Evolutionary conservation across 2,113 vertebrate genomes (phyloP).

Genomic region (Coturnix japonica): DNA sequence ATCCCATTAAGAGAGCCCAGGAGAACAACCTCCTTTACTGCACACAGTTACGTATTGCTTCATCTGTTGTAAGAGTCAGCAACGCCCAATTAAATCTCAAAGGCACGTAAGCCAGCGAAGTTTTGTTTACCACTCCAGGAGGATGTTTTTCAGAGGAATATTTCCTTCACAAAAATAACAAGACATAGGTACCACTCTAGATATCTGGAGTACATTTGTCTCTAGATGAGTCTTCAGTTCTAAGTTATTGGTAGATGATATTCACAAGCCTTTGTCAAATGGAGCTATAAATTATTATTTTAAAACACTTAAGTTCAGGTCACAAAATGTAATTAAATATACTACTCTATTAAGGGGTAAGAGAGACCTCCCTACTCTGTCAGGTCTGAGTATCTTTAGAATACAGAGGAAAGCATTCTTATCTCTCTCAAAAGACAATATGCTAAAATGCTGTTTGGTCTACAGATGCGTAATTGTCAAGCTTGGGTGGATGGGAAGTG

Average conservation of each 20-base stretch:
- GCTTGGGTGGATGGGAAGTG: not conserved
- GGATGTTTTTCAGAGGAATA: not conserved
- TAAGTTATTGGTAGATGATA: not conserved
- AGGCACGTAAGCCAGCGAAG: not conserved
- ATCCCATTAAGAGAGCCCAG: not conserved
- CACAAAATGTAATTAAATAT: not conserved
- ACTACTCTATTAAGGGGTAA: not conserved
- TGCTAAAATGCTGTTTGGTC: not conserved
- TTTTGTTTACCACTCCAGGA: not conserved
- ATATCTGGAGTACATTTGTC: not conserved
- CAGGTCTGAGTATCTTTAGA: not conserved
- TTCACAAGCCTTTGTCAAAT: not conserved
- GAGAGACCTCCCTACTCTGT: not conserved
- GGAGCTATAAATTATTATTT: not conserved
- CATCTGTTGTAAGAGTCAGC: not conserved
- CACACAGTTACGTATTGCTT: not conserved
- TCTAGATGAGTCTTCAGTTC: not conserved
- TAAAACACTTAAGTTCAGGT: not conserved
- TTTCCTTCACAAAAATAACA: not conserved
- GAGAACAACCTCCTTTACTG: not conserved
- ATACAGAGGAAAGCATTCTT: not conserved
- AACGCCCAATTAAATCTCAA: not conserved
- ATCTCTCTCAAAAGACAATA: not conserved
- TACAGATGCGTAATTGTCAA: not conserved
- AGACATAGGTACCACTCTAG: not conserved